These are phyloP conservation scores for Ormyrus nitidulus DNA, from an alignment of 2,888 invertebrate species.

Conservation along the genomic window DNA sequence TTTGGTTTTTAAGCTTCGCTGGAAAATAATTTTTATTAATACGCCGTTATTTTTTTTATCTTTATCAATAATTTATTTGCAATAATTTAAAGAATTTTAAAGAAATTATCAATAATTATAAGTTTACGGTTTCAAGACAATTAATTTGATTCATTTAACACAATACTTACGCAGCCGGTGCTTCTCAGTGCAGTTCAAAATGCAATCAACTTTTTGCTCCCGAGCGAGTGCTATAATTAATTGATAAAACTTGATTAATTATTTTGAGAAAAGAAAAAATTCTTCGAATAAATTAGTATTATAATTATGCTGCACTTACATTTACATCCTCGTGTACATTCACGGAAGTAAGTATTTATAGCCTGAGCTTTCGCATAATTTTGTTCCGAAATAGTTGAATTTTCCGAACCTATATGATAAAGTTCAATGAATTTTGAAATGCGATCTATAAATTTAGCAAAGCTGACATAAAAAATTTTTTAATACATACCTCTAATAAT, in stretches of 20 bases:
- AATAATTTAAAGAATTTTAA: too few species aligned
- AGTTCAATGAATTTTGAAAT: too few species aligned
- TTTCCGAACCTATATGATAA: not conserved
- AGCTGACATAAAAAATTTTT: not conserved
- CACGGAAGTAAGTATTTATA: constrained; percentile 3
- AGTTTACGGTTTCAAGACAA: too few species aligned
- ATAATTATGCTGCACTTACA: not conserved
- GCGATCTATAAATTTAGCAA: not conserved
- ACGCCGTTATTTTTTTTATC: too few species aligned
- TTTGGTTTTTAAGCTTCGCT: too few species aligned
- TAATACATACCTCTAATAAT: not conserved
- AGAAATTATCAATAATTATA: too few species aligned
- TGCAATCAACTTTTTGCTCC: constrained; percentile 14
- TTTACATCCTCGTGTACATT: constrained; percentile 16
- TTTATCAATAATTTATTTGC: too few species aligned
- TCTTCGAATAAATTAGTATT: not conserved
- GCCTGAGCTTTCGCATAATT: not conserved
- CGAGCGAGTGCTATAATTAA: not conserved
- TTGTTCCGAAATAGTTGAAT: not conserved
- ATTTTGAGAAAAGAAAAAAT: not conserved
- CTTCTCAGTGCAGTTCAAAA: constrained; percentile 1
- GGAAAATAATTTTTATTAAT: too few species aligned
- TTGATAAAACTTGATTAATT: not conserved
- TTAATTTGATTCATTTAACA: too few species aligned
- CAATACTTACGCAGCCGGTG: constrained; percentile 20